Conservation (phyloP, 37 sponge, comb jelly and placozoan species). For the Aphrocallistes beatrix region DNA sequence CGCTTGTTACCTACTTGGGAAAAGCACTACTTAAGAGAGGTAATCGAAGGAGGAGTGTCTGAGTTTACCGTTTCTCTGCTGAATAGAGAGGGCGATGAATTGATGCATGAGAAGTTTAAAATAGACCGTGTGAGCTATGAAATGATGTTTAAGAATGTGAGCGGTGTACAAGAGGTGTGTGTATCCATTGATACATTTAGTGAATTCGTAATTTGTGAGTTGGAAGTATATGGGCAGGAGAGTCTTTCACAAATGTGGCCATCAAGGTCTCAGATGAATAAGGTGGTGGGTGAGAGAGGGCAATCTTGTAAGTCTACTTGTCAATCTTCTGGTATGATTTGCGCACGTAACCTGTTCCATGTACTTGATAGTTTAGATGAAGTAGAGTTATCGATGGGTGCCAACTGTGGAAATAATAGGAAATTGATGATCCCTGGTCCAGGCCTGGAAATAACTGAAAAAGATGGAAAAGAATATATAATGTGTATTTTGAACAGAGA, state of each 20-base stretch:
- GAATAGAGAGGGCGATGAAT: not conserved
- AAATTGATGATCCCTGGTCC: too few relatives aligned
- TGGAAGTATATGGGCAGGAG: not conserved
- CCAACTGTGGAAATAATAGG: not conserved
- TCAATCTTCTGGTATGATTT: not conserved
- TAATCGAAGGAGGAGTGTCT: not conserved
- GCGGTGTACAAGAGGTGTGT: not conserved
- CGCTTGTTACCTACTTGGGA: not conserved
- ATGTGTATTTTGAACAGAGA: not conserved
- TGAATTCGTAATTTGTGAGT: not conserved
- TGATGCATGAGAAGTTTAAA: not conserved
- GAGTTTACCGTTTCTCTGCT: not conserved
- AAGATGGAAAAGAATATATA: not conserved
- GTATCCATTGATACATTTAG: not conserved
- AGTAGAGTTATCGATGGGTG: not conserved
- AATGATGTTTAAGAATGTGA: not conserved
- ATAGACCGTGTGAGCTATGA: not conserved
- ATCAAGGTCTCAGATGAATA: not conserved
- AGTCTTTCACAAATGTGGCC: not conserved
- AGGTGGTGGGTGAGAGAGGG: not conserved
- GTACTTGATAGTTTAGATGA: not conserved
- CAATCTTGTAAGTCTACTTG: not conserved
- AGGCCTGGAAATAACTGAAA: not conserved
- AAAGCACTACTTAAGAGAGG: too few relatives aligned
- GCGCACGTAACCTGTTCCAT: not conserved